These are phyloP conservation scores for Cydia splendana DNA, from an alignment of 1,140 invertebrate genomes.

Conservation along the genomic window DNA sequence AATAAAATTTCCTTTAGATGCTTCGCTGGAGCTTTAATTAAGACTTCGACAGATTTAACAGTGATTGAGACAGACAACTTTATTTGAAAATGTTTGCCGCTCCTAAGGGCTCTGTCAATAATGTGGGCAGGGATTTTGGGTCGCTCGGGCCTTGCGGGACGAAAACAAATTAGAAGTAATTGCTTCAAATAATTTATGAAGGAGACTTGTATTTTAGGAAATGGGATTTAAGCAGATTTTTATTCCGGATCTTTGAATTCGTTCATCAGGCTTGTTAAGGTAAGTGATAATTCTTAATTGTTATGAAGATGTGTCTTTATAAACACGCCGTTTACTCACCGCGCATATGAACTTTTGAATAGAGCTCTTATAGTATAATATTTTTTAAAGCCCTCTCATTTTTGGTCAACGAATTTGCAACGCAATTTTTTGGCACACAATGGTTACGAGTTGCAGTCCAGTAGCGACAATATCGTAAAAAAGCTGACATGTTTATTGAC, in stretches of 20 bases:
- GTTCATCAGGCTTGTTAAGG: neutral
- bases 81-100: conserved; percentile 32
- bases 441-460: neutral
- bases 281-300: neutral
- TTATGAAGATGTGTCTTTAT: neutral
- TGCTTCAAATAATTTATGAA: conserved; percentile 28
- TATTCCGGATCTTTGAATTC: neutral
- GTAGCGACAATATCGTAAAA: conserved; percentile 1
- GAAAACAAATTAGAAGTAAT: conserved; percentile 33
- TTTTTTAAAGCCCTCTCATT: neutral
- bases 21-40: conserved; percentile 44
- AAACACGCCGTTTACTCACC: neutral
- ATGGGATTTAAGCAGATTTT: neutral
- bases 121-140: conserved; percentile 31
- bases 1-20: conserved; percentile 49
- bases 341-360: too few species aligned
- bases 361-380: too few species aligned
- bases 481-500: neutral
- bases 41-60: conserved; percentile 37
- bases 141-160: conserved; percentile 24
- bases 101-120: conserved; percentile 32
- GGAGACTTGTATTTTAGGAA: conserved; percentile 10
- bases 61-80: conserved; percentile 34
- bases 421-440: neutral
- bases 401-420: neutral